Conservation (phyloP, 1,140 invertebrate species). For the Drosophila varians region DNA sequence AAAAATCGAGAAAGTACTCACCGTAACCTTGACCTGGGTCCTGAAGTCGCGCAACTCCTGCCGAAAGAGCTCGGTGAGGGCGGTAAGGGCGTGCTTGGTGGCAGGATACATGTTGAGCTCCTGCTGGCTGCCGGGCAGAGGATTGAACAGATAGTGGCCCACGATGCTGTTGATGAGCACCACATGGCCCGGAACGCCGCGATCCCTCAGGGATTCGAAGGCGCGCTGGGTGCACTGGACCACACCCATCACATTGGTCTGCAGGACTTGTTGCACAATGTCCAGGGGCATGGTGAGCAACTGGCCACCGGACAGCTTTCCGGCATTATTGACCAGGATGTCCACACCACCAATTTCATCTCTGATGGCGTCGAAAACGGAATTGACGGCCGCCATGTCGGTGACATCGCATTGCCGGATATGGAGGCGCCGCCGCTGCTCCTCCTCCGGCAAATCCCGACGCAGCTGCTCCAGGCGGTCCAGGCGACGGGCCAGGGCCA, state of each 20-base stretch:
- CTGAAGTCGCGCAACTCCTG: slow-evolving; percentile 86
- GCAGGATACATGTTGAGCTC: slow-evolving; percentile 86
- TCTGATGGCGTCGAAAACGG: slow-evolving; percentile 86
- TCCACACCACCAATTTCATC: slow-evolving; percentile 86
- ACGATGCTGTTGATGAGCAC: slow-evolving; percentile 88
- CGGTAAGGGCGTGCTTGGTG: slow-evolving; percentile 89
- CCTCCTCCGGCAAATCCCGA: slow-evolving; percentile 22
- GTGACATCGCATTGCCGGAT: slow-evolving; percentile 87
- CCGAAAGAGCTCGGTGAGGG: slow-evolving; percentile 86
- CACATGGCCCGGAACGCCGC: slow-evolving; percentile 87
- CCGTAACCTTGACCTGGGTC: slow-evolving; percentile 88
- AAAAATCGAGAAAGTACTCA: slow-evolving; percentile 74
- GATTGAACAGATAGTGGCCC: slow-evolving; percentile 84
- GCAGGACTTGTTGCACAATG: slow-evolving; percentile 85
- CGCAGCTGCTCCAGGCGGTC: slow-evolving; percentile 85
- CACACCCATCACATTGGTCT: slow-evolving; percentile 89
- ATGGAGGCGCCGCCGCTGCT: slow-evolving; percentile 51
- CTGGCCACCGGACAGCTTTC: slow-evolving; percentile 83
- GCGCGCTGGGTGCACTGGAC: slow-evolving; percentile 88
- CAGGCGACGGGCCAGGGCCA: slow-evolving; percentile 88
- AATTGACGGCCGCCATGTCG: slow-evolving; percentile 86
- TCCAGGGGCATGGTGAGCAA: slow-evolving; percentile 73
- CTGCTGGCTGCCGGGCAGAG: slow-evolving; percentile 50
- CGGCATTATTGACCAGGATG: slow-evolving; percentile 91
- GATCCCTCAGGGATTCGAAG: slow-evolving; percentile 87